phyloP scores from a whole-genome alignment of 2,888 invertebrate species.

The Linyphia triangularis region DNA sequence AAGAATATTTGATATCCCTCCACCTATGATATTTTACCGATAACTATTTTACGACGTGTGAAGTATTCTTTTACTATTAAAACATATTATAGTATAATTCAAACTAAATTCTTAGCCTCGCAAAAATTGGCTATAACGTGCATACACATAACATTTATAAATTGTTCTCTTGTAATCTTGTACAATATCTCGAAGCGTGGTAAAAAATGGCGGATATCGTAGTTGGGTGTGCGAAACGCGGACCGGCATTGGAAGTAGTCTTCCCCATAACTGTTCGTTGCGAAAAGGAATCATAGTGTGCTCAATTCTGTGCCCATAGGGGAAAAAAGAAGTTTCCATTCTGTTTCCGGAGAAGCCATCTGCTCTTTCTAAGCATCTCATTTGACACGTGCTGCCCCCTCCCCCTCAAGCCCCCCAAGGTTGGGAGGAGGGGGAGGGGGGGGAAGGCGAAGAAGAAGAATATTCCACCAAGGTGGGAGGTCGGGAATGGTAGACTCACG shows the following conservation, averaged over 20 bases:
- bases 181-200: background rate
- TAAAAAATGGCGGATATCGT: slow-evolving; percentile 42
- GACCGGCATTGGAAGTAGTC: background rate
- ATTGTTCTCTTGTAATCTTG: too few species aligned
- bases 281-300: slow-evolving; percentile 55
- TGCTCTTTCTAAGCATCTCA: slow-evolving; percentile 75
- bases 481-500: slow-evolving; percentile 37
- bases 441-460: slow-evolving; percentile 30
- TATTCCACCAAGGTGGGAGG: slow-evolving; percentile 58
- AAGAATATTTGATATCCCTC: too few species aligned
- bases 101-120: too few species aligned
- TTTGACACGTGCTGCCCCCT: slow-evolving; percentile 73
- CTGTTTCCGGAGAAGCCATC: slow-evolving; percentile 73
- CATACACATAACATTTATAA: too few species aligned
- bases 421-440: background rate
- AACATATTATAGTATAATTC: too few species aligned
- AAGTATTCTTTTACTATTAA: too few species aligned
- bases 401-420: background rate
- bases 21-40: too few species aligned
- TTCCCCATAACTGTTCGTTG: slow-evolving; percentile 25
- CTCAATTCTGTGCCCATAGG: slow-evolving; percentile 71
- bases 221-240: background rate
- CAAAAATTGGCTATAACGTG: too few species aligned
- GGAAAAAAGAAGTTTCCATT: slow-evolving; percentile 71
- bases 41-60: too few species aligned